Conservation (phyloP, 2,888 invertebrate species). For the Idaea aversata region DNA sequence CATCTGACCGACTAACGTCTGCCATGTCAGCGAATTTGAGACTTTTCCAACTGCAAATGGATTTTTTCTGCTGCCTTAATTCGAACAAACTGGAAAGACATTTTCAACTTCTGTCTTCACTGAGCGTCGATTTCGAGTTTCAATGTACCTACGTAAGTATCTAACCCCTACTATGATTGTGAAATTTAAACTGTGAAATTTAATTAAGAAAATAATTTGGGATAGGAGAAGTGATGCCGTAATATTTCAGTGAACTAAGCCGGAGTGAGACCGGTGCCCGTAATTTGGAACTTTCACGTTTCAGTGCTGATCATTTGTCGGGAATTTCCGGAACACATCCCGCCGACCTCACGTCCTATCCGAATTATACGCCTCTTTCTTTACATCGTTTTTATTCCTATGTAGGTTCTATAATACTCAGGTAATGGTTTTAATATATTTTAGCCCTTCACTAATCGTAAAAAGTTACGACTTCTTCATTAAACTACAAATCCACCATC, state of each 20-base stretch:
- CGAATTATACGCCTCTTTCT: slow-evolving; percentile 42
- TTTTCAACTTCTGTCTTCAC: slow-evolving; percentile 35
- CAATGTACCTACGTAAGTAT: slow-evolving; percentile 12
- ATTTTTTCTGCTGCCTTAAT: slow-evolving; percentile 60
- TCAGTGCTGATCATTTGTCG: slow-evolving; percentile 52
- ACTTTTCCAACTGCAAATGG: slow-evolving; percentile 61
- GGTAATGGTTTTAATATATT: slow-evolving; percentile 11
- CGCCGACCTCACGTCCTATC: slow-evolving; percentile 37
- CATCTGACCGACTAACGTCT: slow-evolving; percentile 22
- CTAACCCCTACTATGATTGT: background rate
- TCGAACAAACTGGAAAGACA: slow-evolving; percentile 47
- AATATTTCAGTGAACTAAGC: slow-evolving; percentile 49
- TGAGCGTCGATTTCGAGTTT: slow-evolving; percentile 38
- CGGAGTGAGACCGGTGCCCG: slow-evolving; percentile 34
- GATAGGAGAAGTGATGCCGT: slow-evolving; percentile 41
- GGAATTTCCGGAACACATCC: slow-evolving; percentile 49
- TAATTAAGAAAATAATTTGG: slow-evolving; percentile 48
- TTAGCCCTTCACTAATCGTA: slow-evolving; percentile 2
- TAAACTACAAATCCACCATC: slow-evolving; percentile 15
- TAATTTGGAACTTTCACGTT: slow-evolving; percentile 52
- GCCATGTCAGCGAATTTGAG: slow-evolving; percentile 65
- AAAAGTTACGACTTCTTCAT: slow-evolving; percentile 6
- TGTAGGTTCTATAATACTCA: slow-evolving; percentile 15
- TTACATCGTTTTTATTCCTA: slow-evolving; percentile 8
- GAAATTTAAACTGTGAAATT: slow-evolving; percentile 31